Evolutionary conservation across 2,888 invertebrate genomes (phyloP).

Genomic region (Carpatolechia fugitivella): DNA sequence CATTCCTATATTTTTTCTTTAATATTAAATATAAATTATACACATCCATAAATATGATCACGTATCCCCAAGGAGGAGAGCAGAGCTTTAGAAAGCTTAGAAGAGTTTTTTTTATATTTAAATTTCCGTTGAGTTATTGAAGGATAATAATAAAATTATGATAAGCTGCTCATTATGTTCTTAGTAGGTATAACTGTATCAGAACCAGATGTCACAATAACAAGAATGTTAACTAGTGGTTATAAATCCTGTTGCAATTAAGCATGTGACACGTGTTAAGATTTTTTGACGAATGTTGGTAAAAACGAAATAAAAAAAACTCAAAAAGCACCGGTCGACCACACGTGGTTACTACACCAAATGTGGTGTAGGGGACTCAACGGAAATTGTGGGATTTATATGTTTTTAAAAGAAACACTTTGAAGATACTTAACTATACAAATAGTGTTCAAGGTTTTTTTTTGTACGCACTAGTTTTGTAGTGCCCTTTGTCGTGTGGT

Average conservation of each 20-base stretch:
- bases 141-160: too few species aligned
- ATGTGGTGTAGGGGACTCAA: constrained; percentile 12
- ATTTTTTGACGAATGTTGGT: constrained; percentile 23
- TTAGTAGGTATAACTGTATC: too few species aligned
- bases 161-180: too few species aligned
- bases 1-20: too few species aligned
- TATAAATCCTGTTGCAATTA: constrained; percentile 52
- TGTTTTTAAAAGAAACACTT: constrained; percentile 25
- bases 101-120: too few species aligned
- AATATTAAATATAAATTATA: too few species aligned
- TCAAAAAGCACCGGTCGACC: constrained; percentile 8
- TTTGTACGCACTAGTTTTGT: neutral
- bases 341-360: constrained; percentile 11
- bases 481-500: too few species aligned
- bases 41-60: too few species aligned
- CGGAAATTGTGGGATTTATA: constrained; percentile 16
- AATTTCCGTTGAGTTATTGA: too few species aligned
- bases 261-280: constrained; percentile 46
- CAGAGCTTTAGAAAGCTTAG: too few species aligned
- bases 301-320: constrained; percentile 19
- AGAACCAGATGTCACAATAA: constrained; percentile 14
- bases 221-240: constrained; percentile 31
- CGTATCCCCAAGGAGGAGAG: too few species aligned
- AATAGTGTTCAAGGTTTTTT: neutral
- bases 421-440: neutral